Base-by-base conservation (phyloP, 2,113 vertebrate species). In the Rousettus leschenaultii region DNA sequence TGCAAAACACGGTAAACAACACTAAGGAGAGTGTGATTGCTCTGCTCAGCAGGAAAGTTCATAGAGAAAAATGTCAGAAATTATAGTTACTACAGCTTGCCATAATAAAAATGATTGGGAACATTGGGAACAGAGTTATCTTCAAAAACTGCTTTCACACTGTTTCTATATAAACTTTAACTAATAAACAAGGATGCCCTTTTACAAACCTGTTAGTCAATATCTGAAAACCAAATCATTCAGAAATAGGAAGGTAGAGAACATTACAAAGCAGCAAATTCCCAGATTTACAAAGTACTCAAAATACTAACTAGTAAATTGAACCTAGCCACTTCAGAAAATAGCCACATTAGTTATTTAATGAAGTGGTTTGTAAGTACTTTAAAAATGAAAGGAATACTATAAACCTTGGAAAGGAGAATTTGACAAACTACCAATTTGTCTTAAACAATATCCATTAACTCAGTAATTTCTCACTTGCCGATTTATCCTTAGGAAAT, bases 11-110 rank as follows among this genome's bases (percentile, higher is more conserved):
- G 65, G 63, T 53, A 21, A 83, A 90, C 66, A 89, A 30, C 7
- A 3, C 59, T 80, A 40, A 77, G 19, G 16, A 91, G 53, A 63
- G 7, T 61, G 33, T 28, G 61, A 85, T 1, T 6, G 10, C 66
- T 95, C 57, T 43, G 18, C 35, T 77, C 53, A 59, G 45, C 28
- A 68, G 45, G 79, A 55, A 89, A 83, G n/a, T 53, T 57, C 57
- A 13, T 1, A 77, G n/a, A 86, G 57, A 94, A 94, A 79, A 51
- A 26, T 74, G 26, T 86, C 38, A 96, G 74, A 84, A 96, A 89
- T 26, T n/a, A 48, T 19, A 59, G 3, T 43, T 91, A 89, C 65
- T 9, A 93, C 7, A 85, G 51, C 35, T 83, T 83, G 26, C 57
- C 33, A 83, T 65, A 71, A 84, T 59, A 66, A 89, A 86, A 89